Percentiles rank a stretch among this genome's conserved stretches.
These are phyloP conservation scores for Barypeithes pellucidus DNA, from an alignment of 2,888 invertebrate species.

Conservation along the genomic window DNA sequence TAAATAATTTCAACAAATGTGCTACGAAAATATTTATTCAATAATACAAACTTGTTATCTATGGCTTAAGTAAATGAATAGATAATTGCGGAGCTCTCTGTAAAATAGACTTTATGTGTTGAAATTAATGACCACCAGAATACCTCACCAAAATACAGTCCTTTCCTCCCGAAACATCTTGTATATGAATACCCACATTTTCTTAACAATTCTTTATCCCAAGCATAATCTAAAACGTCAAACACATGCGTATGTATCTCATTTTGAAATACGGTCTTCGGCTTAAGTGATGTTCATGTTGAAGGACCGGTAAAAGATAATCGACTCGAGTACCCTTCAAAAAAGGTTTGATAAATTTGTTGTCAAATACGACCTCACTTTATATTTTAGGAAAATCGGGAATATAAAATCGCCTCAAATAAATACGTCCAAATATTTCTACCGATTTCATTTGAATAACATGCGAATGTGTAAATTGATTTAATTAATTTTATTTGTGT, in stretches of 20 bases:
- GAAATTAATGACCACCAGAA: no score
- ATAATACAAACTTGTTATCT: no score
- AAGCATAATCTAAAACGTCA: slow-evolving; percentile 1
- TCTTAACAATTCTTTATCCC: not conserved
- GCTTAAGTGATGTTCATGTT: slow-evolving; percentile 21
- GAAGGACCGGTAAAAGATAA: slow-evolving; percentile 8
- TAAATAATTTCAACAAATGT: no score
- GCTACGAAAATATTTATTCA: no score
- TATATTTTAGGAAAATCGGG: slow-evolving; percentile 3
- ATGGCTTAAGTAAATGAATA: no score
- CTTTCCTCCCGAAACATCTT: no score
- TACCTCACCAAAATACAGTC: no score
- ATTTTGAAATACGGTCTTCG: not conserved
- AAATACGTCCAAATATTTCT: not conserved
- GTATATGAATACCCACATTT: not conserved
- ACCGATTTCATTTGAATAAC: no score
- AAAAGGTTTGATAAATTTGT: slow-evolving; percentile 21
- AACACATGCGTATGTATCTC: not conserved
- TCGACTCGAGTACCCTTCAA: slow-evolving; percentile 5
- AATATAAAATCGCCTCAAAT: not conserved
- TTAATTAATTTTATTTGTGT: no score
- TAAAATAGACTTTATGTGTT: no score
- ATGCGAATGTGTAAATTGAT: no score
- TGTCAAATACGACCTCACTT: not conserved
- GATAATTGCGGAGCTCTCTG: no score